These are phyloP conservation scores for Drosophila asahinai DNA, from an alignment of 1,140 invertebrate genomes.

Conservation along the genomic window DNA sequence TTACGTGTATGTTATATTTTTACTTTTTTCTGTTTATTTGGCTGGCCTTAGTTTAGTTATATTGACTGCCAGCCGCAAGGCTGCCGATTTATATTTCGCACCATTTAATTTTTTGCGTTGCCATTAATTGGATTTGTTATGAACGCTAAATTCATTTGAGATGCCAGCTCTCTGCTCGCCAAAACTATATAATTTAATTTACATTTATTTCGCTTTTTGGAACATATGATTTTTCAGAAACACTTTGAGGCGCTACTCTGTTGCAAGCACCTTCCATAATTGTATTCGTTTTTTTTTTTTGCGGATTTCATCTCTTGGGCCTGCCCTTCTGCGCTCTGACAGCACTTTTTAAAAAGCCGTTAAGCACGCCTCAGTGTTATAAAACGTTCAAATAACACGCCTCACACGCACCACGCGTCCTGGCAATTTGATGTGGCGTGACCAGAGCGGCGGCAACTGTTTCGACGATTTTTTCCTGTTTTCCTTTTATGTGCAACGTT, in stretches of 20 bases:
- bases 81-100: constrained; percentile 25
- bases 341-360: constrained; percentile 74
- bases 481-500: constrained; percentile 36
- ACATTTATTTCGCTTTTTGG: neutral
- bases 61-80: constrained; percentile 44
- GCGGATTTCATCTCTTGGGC: neutral
- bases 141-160: constrained; percentile 52
- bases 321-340: constrained; percentile 45
- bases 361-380: constrained; percentile 76
- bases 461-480: constrained; percentile 33
- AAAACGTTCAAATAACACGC: constrained; percentile 73
- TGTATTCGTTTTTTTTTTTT: constrained; percentile 24
- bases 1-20: constrained; percentile 36
- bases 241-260: neutral
- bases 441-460: constrained; percentile 51
- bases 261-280: constrained; percentile 1
- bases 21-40: constrained; percentile 5
- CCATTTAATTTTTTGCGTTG: constrained; percentile 52
- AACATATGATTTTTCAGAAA: neutral
- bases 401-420: constrained; percentile 61
- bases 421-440: constrained; percentile 73
- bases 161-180: constrained; percentile 24
- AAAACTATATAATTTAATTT: neutral
- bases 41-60: constrained; percentile 31
- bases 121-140: constrained; percentile 68